Evolutionary conservation across 2,888 invertebrate genomes (phyloP).

Genomic region (Acrobasis repandana): DNA sequence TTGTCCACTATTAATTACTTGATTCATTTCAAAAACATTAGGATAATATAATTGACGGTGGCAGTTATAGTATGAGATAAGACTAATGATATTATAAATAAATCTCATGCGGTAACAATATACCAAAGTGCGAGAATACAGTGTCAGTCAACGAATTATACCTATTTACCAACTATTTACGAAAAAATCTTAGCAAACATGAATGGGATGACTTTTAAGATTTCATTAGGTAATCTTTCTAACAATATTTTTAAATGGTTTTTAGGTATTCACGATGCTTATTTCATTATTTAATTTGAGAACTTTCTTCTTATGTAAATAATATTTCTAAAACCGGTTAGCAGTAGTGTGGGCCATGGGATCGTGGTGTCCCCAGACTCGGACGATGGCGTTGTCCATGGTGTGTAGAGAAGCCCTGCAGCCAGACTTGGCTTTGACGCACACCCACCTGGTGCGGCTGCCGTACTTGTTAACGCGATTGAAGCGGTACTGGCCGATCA

Average conservation of each 20-base stretch:
- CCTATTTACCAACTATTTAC: no score
- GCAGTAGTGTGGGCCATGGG: conserved; percentile 69
- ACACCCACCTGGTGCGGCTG: conserved; percentile 71
- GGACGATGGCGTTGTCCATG: conserved; percentile 73
- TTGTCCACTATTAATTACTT: no score
- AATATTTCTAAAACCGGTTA: conserved; percentile 57
- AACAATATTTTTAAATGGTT: neutral
- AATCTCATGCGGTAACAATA: no score
- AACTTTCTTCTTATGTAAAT: neutral
- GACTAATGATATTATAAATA: no score
- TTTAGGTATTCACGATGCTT: neutral
- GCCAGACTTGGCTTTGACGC: conserved; percentile 75
- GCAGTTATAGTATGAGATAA: no score
- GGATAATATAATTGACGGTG: no score
- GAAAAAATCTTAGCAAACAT: no score
- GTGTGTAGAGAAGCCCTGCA: conserved; percentile 74
- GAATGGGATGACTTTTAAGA: no score
- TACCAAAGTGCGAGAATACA: no score
- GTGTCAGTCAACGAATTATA: no score
- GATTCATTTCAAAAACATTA: no score
- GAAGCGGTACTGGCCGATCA: conserved; percentile 76
- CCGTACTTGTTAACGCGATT: conserved; percentile 76
- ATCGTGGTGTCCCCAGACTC: conserved; percentile 76
- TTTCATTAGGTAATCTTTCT: neutral
- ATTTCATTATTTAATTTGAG: no score